Percentiles rank a stretch among this genome's conserved stretches.
Evolutionary conservation across 2,113 vertebrate species (phyloP).

Genomic region (Pao palembangensis): DNA sequence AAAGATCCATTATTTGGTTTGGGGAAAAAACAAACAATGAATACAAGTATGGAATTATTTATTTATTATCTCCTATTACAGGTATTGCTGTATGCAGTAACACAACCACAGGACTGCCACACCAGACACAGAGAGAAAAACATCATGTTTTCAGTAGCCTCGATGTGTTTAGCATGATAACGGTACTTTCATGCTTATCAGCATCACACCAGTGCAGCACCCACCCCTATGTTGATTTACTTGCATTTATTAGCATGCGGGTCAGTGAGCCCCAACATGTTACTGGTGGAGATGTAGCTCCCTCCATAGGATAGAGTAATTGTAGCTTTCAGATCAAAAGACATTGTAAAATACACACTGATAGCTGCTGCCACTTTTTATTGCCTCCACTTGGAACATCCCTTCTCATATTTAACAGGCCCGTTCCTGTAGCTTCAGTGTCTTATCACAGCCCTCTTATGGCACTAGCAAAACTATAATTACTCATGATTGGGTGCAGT

Average conservation of each 20-base stretch:
- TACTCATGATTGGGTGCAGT: conserved; percentile 19
- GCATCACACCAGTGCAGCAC: conserved; percentile 42
- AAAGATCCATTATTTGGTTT: too few relatives aligned
- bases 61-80: too few relatives aligned
- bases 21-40: too few relatives aligned
- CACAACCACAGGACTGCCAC: too few relatives aligned
- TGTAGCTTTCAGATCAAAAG: neutral
- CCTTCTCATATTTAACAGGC: neutral
- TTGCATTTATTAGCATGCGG: neutral
- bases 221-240: conserved; percentile 19
- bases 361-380: neutral
- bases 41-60: too few relatives aligned
- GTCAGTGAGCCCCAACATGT: neutral
- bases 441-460: neutral
- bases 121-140: too few relatives aligned
- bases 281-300: conserved; percentile 26
- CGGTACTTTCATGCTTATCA: conserved; percentile 57
- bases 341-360: neutral
- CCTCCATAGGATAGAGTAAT: conserved; percentile 27
- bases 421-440: conserved; percentile 2
- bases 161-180: conserved; percentile 59
- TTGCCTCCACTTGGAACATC: neutral
- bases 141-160: conserved; percentile 17
- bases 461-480: conserved; percentile 42
- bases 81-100: too few relatives aligned